phyloP scores from a whole-genome alignment of 2,888 invertebrate genomes.

The Actias luna region DNA sequence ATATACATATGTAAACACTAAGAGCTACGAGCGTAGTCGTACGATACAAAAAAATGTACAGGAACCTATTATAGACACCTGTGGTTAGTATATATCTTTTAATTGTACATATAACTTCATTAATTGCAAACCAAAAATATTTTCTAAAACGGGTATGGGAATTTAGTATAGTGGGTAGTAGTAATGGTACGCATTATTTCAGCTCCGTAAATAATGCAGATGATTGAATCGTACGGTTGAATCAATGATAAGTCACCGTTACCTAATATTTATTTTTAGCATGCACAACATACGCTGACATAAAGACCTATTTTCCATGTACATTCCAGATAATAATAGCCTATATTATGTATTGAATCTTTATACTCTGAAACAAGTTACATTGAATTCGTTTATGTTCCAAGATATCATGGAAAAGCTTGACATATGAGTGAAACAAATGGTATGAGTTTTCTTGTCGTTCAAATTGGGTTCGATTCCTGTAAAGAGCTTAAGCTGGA shows the following conservation, averaged over 20 bases:
- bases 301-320: neutral
- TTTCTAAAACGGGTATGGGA: neutral
- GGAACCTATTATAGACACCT: neutral
- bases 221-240: neutral
- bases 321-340: neutral
- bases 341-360: neutral
- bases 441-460: too few relatives aligned
- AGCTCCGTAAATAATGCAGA: neutral
- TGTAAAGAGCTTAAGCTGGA: too few relatives aligned
- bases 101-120: neutral
- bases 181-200: neutral
- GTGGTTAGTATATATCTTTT: neutral
- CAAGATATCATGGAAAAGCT: neutral
- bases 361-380: neutral
- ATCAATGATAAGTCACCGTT: neutral
- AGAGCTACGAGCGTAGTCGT: neutral
- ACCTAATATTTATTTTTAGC: slow-evolving; percentile 3
- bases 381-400: neutral
- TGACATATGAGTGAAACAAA: too few relatives aligned
- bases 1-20: neutral
- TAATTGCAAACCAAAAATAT: neutral
- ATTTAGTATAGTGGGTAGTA: too few relatives aligned
- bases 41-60: neutral
- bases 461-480: too few relatives aligned
- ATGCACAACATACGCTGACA: neutral